Conservation (phyloP, 2,797 vertebrate genomes). For the Novumbra hubbsi region DNA sequence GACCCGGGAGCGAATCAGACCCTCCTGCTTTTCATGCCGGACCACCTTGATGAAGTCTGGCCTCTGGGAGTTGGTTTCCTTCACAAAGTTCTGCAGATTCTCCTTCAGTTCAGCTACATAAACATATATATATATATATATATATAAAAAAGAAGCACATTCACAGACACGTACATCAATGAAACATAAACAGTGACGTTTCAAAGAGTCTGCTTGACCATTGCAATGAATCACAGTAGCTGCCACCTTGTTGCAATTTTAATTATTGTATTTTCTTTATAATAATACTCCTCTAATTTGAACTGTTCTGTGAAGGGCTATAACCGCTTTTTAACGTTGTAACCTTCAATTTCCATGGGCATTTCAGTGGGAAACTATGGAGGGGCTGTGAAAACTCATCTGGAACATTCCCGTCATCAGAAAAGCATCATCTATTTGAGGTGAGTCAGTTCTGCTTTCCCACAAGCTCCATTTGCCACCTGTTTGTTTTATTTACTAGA, state of each 20-base stretch:
- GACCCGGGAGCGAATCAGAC: conserved; percentile 90
- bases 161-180: not conserved
- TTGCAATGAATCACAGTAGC: not conserved
- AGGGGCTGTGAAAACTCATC: not conserved
- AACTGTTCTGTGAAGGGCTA: not conserved
- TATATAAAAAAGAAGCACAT: not conserved
- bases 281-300: not conserved
- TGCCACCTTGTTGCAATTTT: not conserved
- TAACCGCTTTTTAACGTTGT: not conserved
- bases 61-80: conserved; percentile 80
- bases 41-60: conserved; percentile 89
- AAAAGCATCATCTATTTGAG: conserved; percentile 12
- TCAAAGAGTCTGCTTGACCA: not conserved
- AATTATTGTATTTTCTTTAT: too few relatives aligned
- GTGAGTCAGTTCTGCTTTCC: conserved; percentile 17
- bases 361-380: not conserved
- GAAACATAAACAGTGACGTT: too few relatives aligned
- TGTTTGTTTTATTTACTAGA: conserved; percentile 30
- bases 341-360: not conserved
- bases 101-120: conserved; percentile 86
- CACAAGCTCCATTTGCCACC: conserved; percentile 15
- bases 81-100: conserved; percentile 84
- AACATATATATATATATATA: conserved; percentile 23
- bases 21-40: conserved; percentile 87
- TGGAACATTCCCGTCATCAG: not conserved